phyloP scores from a whole-genome alignment of 2,797 vertebrate species.

The Pampus argenteus region DNA sequence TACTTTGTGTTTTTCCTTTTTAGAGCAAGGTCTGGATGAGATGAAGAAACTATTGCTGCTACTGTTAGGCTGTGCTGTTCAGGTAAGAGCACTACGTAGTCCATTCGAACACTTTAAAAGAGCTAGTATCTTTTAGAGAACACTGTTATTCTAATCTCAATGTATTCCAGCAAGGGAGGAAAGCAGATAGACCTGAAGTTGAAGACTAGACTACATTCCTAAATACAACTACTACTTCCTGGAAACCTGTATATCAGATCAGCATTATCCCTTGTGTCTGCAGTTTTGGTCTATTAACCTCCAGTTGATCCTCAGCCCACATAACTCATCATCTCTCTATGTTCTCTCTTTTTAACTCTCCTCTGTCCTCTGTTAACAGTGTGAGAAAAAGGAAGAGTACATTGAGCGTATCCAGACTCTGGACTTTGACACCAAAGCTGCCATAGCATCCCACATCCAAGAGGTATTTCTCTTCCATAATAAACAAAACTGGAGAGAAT shows the following conservation, averaged over 20 bases:
- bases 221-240: slow-evolving; percentile 9
- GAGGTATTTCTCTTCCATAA: slow-evolving; percentile 86
- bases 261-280: slow-evolving; percentile 16
- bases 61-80: slow-evolving; percentile 95
- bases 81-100: slow-evolving; percentile 82
- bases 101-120: neutral
- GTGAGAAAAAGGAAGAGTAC: slow-evolving; percentile 98
- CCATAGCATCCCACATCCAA: slow-evolving; percentile 96
- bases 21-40: slow-evolving; percentile 94
- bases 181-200: slow-evolving; percentile 9
- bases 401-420: slow-evolving; percentile 96
- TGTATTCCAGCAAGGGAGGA: slow-evolving; percentile 1
- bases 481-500: neutral
- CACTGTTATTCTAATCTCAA: slow-evolving; percentile 13
- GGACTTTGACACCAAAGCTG: slow-evolving; percentile 97
- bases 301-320: slow-evolving; percentile 13
- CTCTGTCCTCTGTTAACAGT: slow-evolving; percentile 81
- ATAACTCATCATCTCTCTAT: neutral
- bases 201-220: slow-evolving; percentile 4
- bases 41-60: slow-evolving; percentile 94
- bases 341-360: neutral
- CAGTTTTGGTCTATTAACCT: slow-evolving; percentile 27
- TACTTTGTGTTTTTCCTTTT: slow-evolving; percentile 57
- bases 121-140: neutral
- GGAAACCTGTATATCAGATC: slow-evolving; percentile 18